Base-by-base conservation (phyloP, 1,140 invertebrate species). In the Drosophila takahashii region DNA sequence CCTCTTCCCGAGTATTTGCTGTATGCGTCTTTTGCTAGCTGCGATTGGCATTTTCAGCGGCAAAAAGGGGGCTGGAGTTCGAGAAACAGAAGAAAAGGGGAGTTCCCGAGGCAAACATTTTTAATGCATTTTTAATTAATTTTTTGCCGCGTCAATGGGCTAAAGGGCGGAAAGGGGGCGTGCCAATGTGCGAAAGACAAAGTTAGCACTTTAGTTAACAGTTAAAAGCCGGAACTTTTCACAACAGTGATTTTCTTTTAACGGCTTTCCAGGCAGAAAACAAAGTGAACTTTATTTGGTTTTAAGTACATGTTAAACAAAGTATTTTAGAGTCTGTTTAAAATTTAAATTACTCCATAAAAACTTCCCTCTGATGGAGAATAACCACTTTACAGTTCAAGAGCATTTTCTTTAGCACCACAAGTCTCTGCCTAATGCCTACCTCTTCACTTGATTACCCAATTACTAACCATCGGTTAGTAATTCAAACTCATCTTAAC, bases 121-220 rank as follows among this genome's bases (percentile, higher is more conserved):
- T 79, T 76, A 87, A 89, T 83, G 76, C 76, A 89, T 61, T 87
- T 87, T 87, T 87, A 89, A 86, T 86, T 86, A 87, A 87, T 86
- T 86, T 81, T 59, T 61, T 65, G 61, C 66, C 60, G n/a, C 62
- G 3, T 44, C 71, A 75, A 34, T 65, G 70, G 37, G 50, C 36
- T 48, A 16, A 27, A 15, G 47, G 34, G 36, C 48, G 48, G 27
- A 8, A 7, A 11, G n/a, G 39, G 15, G 62, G 39, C 32, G 29
- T 42, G 34, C n/a, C 7, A n/a, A 3, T 6, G 18, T n/a, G 45
- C 45, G 26, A 22, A 27, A 70, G 41, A 69, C 64, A 56, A 71
- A 70, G 65, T 57, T 70, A 42, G 64, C 64, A 70, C 62, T 69
- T 47, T 70, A 15, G 64, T 32, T 32, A 47, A 45, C 50, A 36